Percentiles rank a stretch among this genome's conserved stretches.
These are phyloP conservation scores for Coelopa pilipes DNA, from an alignment of 2,888 invertebrate species.

Conservation along the genomic window DNA sequence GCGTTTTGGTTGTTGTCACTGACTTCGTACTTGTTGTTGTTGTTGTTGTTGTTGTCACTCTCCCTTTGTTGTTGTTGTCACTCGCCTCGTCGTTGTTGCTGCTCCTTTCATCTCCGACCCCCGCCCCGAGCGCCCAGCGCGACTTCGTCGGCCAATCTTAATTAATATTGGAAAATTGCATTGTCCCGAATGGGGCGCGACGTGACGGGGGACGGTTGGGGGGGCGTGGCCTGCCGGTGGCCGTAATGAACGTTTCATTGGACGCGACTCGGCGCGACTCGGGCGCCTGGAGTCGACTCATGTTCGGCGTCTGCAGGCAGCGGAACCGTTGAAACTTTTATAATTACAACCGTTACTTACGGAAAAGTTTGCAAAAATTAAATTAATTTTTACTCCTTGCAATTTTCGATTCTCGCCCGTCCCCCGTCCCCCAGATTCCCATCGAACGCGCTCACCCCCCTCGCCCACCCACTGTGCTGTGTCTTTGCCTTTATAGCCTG, in stretches of 20 bases:
- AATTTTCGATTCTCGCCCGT: background rate
- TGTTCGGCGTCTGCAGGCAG: slow-evolving; percentile 21
- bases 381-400: slow-evolving; percentile 24
- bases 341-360: slow-evolving; percentile 34
- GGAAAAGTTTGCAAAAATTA: slow-evolving; percentile 26
- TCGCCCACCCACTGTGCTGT: no score
- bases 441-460: no score
- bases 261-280: background rate
- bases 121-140: no score
- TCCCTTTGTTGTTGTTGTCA: no score
- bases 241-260: background rate
- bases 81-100: no score
- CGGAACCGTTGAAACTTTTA: slow-evolving; percentile 19
- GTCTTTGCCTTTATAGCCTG: no score
- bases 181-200: background rate
- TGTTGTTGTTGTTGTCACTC: no score
- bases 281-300: background rate
- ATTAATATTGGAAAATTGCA: slow-evolving; percentile 34
- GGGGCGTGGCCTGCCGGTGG: background rate
- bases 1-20: background rate
- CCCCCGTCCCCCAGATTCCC: no score
- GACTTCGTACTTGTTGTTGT: no score
- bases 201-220: no score
- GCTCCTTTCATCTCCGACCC: no score
- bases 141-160: slow-evolving; percentile 20